Percentiles rank a stretch among this genome's conserved stretches.
phyloP scores from a whole-genome alignment of 2,888 invertebrate species.

The Thera obeliscata region DNA sequence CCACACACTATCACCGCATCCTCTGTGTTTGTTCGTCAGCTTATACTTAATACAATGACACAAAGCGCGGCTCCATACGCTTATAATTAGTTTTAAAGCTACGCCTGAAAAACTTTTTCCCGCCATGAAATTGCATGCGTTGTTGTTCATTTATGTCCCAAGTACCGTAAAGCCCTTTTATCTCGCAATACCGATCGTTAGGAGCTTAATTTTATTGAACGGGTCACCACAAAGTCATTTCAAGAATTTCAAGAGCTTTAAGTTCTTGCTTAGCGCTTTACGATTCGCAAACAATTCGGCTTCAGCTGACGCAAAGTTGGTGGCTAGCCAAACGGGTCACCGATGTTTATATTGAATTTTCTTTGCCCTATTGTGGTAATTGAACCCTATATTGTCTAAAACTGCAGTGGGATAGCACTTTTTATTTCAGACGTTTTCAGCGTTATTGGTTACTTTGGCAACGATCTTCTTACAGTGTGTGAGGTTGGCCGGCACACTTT shows the following conservation, averaged over 20 bases:
- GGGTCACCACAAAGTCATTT: conserved; percentile 33
- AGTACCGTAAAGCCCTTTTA: conserved; percentile 26
- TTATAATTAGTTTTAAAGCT: conserved; percentile 2
- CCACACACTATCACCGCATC: neutral
- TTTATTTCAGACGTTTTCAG: conserved; percentile 28
- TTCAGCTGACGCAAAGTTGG: conserved; percentile 36
- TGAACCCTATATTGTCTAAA: conserved; percentile 36
- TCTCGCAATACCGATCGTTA: conserved; percentile 28
- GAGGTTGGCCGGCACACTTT: no score
- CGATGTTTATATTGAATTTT: conserved; percentile 42
- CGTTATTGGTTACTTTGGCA: neutral
- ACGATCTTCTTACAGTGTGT: no score
- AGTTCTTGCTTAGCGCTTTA: conserved; percentile 39
- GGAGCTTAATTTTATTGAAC: conserved; percentile 35
- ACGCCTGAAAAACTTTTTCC: conserved; percentile 18
- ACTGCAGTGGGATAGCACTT: conserved; percentile 31
- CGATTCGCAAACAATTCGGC: conserved; percentile 40
- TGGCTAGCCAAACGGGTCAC: conserved; percentile 40
- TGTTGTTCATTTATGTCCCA: conserved; percentile 15
- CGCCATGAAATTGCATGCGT: conserved; percentile 20
- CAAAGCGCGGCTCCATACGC: neutral
- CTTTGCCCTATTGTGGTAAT: conserved; percentile 35
- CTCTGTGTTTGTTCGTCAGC: neutral
- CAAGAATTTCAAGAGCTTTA: conserved; percentile 33
- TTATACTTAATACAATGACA: neutral